Evolutionary conservation across 2,797 vertebrate genomes (phyloP).

Genomic region (Periophthalmus magnuspinnatus): DNA sequence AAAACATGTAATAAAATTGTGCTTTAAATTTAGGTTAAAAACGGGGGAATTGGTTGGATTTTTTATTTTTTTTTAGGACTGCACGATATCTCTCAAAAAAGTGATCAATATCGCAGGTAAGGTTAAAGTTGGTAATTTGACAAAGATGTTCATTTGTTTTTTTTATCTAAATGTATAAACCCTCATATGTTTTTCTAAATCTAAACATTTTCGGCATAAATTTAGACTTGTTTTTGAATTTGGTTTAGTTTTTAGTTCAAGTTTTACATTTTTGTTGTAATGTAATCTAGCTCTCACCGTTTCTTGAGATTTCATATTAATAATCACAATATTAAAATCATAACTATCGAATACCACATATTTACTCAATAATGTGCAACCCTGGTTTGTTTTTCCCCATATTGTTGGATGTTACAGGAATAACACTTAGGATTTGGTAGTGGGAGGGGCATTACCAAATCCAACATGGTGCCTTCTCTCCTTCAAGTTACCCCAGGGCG

Average conservation of each 20-base stretch:
- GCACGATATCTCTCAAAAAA: not conserved
- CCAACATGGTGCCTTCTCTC: slow-evolving; percentile 62
- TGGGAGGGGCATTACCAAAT: slow-evolving; percentile 33
- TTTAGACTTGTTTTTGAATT: not conserved
- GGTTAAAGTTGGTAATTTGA: not conserved
- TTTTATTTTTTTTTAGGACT: not conserved
- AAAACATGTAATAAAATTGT: slow-evolving; percentile 64
- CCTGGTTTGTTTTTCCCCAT: not conserved
- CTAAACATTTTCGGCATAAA: not conserved
- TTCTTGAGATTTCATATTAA: no score
- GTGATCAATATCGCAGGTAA: no score
- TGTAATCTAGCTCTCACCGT: no score
- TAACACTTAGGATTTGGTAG: slow-evolving; percentile 51
- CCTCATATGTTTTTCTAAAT: not conserved
- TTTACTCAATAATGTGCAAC: not conserved
- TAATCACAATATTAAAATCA: no score
- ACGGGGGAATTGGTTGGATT: slow-evolving; percentile 24
- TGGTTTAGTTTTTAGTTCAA: not conserved
- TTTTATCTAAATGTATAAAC: not conserved
- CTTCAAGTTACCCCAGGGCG: slow-evolving; percentile 81
- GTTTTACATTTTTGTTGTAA: no score
- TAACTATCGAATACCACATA: not conserved
- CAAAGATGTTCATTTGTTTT: not conserved
- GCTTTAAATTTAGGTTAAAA: slow-evolving; percentile 67
- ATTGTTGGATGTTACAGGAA: slow-evolving; percentile 17